A percentile compares a stretch with the other conserved stretches of the same genome.
Evolutionary conservation across 2,888 invertebrate genomes (phyloP).

Genomic region (Celastrina argiolus): DNA sequence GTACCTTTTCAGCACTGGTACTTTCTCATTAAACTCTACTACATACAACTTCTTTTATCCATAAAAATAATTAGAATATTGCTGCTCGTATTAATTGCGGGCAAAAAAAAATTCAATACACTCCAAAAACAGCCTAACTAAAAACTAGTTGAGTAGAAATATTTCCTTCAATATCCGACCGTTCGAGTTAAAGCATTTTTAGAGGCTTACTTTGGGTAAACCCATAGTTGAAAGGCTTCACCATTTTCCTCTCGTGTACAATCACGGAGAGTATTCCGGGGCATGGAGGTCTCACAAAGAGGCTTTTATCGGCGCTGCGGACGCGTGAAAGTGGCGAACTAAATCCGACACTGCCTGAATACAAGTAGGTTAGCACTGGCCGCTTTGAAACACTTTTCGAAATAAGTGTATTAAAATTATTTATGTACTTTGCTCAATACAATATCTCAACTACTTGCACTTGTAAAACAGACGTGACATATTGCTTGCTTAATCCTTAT

Average conservation of each 20-base stretch:
- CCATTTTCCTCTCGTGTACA: slow-evolving; percentile 44
- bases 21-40: too few species aligned
- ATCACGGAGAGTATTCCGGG: slow-evolving; percentile 56
- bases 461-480: too few species aligned
- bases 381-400: neutral
- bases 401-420: neutral
- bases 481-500: too few species aligned
- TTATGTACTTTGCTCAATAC: neutral
- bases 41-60: neutral
- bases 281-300: slow-evolving; percentile 56
- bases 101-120: too few species aligned
- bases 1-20: too few species aligned
- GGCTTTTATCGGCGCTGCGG: slow-evolving; percentile 59
- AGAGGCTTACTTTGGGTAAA: slow-evolving; percentile 32
- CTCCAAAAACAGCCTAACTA: too few species aligned
- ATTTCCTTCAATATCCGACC: slow-evolving; percentile 28
- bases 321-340: slow-evolving; percentile 50
- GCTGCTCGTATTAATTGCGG: too few species aligned
- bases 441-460: too few species aligned
- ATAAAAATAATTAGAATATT: too few species aligned
- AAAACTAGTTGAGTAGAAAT: slow-evolving; percentile 18
- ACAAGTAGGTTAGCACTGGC: neutral
- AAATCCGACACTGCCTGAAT: slow-evolving; percentile 44
- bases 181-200: slow-evolving; percentile 33
- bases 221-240: slow-evolving; percentile 35